phyloP scores from a whole-genome alignment of 2,113 vertebrate species.

The Andinoacara biseriatus region DNA sequence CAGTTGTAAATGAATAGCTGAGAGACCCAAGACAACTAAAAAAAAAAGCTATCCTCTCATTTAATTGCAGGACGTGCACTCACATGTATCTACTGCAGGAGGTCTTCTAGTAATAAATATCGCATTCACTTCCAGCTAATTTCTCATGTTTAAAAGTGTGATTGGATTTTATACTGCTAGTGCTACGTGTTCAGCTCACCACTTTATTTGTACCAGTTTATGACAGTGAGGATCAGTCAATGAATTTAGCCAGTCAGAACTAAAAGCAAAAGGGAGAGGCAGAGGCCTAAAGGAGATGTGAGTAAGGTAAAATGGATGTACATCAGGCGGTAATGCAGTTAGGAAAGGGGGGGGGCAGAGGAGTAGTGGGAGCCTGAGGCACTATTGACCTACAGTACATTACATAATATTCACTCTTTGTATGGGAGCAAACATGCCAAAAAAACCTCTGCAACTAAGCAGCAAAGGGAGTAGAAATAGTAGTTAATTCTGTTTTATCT shows the following conservation, averaged over 20 bases:
- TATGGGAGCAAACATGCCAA: not conserved
- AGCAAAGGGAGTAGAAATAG: not conserved
- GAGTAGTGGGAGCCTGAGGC: constrained; percentile 5
- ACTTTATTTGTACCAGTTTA: not conserved
- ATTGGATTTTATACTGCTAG: not conserved
- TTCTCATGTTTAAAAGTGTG: not conserved
- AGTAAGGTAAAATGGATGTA: not conserved
- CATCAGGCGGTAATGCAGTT: not conserved
- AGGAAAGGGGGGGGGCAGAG: not conserved
- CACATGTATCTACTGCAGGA: not conserved
- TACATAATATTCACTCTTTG: constrained; percentile 22
- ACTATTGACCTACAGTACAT: not conserved
- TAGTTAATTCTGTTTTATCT: not conserved
- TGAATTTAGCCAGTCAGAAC: not conserved
- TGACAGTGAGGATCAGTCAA: not conserved
- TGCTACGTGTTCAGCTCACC: not conserved
- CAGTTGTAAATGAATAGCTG: not conserved
- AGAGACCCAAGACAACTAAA: not conserved
- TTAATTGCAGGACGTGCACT: not conserved
- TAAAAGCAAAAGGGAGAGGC: not conserved
- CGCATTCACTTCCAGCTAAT: not conserved
- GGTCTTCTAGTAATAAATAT: constrained; percentile 1
- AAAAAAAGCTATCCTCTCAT: not conserved
- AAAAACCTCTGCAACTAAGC: not conserved
- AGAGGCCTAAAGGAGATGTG: not conserved